Evolutionary conservation across 2,888 invertebrate genomes (phyloP).

Genomic region (Oscheius onirici): DNA sequence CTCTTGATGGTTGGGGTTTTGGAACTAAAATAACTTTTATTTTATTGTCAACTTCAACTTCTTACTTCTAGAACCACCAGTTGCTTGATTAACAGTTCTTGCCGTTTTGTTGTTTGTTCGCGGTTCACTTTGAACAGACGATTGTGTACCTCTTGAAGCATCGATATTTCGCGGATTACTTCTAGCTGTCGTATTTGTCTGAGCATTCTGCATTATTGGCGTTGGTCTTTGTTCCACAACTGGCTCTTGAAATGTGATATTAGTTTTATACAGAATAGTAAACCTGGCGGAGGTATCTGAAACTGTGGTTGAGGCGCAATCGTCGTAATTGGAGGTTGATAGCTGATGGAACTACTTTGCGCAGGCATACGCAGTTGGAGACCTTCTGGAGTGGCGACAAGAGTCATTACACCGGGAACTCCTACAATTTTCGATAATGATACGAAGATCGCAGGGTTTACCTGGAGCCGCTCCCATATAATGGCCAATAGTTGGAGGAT

Average conservation of each 20-base stretch:
- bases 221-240: not conserved
- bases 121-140: not conserved
- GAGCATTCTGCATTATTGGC: not conserved
- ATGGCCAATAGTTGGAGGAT: slow-evolving; percentile 53
- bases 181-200: not conserved
- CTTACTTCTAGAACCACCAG: not conserved
- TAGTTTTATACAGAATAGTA: not conserved
- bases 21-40: slow-evolving; percentile 15
- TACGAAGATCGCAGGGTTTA: no score
- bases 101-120: not conserved
- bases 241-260: not conserved
- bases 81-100: not conserved
- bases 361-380: slow-evolving; percentile 46
- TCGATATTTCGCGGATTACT: not conserved
- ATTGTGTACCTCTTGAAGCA: not conserved
- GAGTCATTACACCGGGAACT: slow-evolving; percentile 59
- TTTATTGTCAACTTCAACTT: not conserved
- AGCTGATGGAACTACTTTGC: not conserved
- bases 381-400: slow-evolving; percentile 61
- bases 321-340: not conserved
- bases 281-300: not conserved
- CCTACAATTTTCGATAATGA: slow-evolving; percentile 15
- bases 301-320: not conserved
- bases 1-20: slow-evolving; percentile 14
- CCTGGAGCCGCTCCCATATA: slow-evolving; percentile 32